A percentile compares a stretch with the other conserved stretches of the same genome.
Conservation (phyloP, 2,113 vertebrate genomes). For the Neogobius melanostomus region DNA sequence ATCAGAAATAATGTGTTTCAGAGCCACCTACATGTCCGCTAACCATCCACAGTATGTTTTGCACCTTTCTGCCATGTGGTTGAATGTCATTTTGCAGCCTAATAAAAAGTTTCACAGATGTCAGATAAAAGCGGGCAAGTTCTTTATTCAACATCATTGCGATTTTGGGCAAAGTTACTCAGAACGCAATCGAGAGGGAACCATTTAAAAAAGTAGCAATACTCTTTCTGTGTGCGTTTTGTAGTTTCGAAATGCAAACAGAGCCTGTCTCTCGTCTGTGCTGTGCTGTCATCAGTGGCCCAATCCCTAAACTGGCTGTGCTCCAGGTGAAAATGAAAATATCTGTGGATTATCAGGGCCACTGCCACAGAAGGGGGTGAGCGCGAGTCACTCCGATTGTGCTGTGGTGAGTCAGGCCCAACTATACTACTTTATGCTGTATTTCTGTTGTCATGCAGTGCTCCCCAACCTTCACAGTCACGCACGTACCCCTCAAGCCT, state of each 20-base stretch:
- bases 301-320: constrained; percentile 67
- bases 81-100: constrained; percentile 65
- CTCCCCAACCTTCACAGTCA: too few relatives aligned
- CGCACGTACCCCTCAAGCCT: too few relatives aligned
- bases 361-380: constrained; percentile 64
- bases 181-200: constrained; percentile 8
- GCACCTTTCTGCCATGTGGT: constrained; percentile 47
- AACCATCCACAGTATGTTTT: constrained; percentile 30
- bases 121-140: constrained; percentile 11
- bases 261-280: constrained; percentile 47
- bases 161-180: constrained; percentile 24
- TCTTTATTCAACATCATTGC: constrained; percentile 3
- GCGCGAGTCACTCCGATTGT: neutral
- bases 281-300: constrained; percentile 47
- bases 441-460: too few relatives aligned
- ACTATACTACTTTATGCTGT: too few relatives aligned
- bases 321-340: constrained; percentile 69
- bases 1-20: constrained; percentile 31
- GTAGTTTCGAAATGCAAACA: constrained; percentile 4
- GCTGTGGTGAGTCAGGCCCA: neutral
- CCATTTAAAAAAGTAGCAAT: neutral
- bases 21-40: constrained; percentile 36
- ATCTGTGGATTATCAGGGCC: constrained; percentile 59
- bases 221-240: constrained; percentile 13
- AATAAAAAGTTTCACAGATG: constrained; percentile 47